phyloP scores from a whole-genome alignment of 2,113 vertebrate genomes.

The Etia nguti region DNA sequence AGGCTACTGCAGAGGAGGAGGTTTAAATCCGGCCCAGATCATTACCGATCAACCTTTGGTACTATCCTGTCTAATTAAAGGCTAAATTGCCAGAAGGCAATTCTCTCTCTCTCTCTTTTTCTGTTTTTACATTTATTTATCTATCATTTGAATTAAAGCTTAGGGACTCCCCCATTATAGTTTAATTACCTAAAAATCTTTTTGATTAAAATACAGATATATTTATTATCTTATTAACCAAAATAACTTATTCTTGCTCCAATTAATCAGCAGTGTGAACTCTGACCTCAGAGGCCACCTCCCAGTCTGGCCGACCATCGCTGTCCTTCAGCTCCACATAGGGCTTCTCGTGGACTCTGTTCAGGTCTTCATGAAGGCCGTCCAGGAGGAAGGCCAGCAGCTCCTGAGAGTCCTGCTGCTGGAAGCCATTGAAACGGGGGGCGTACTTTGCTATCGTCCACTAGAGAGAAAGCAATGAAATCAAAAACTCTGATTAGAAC shows the following conservation, averaged over 20 bases:
- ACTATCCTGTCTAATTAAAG: background rate
- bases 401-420: conserved; percentile 98
- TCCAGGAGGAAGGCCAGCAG: conserved; percentile 96
- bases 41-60: background rate
- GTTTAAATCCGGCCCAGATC: background rate
- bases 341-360: conserved; percentile 94
- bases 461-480: conserved; percentile 55
- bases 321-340: conserved; percentile 98
- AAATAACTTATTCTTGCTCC: background rate
- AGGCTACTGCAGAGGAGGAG: background rate
- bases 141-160: background rate
- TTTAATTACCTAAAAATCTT: background rate
- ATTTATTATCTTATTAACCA: background rate
- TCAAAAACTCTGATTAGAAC: background rate
- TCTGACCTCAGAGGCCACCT: conserved; percentile 94
- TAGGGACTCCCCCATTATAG: background rate
- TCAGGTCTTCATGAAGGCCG: conserved; percentile 97
- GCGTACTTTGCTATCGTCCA: conserved; percentile 99
- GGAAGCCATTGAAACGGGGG: conserved; percentile 96
- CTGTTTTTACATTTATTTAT: background rate
- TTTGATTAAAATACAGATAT: background rate
- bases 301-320: conserved; percentile 91
- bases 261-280: background rate
- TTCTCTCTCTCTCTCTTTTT: background rate
- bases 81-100: background rate